These are phyloP conservation scores for Ectemnius cavifrons DNA, from an alignment of 2,888 invertebrate species.

Conservation along the genomic window DNA sequence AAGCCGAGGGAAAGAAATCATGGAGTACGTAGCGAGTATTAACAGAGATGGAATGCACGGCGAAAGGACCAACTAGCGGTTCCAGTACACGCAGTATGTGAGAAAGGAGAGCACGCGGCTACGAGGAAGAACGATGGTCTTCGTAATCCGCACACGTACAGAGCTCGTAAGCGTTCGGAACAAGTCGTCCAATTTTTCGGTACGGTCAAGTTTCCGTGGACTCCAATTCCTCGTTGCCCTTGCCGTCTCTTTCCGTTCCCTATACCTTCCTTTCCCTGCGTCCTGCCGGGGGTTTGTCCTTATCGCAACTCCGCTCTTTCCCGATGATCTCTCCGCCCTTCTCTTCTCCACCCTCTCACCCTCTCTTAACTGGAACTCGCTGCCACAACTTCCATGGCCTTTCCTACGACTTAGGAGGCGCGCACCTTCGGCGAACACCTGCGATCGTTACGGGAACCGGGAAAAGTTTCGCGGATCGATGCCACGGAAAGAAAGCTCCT, in stretches of 20 bases:
- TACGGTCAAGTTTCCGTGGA: constrained; percentile 68
- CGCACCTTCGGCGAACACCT: constrained; percentile 58
- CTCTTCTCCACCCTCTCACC: constrained; percentile 25
- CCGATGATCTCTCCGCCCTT: background rate
- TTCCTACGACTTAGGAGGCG: constrained; percentile 37
- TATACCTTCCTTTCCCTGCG: constrained; percentile 25
- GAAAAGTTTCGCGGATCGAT: constrained; percentile 68
- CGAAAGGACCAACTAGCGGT: too few species aligned
- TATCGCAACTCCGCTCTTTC: too few species aligned
- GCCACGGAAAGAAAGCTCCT: constrained; percentile 51
- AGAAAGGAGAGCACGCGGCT: too few species aligned
- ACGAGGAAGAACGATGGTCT: constrained; percentile 9
- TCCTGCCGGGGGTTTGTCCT: too few species aligned
- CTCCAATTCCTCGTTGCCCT: constrained; percentile 59
- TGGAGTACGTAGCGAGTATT: too few species aligned
- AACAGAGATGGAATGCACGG: too few species aligned
- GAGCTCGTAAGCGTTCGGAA: constrained; percentile 69
- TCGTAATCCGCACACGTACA: constrained; percentile 69
- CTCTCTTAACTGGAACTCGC: constrained; percentile 9
- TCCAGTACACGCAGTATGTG: too few species aligned
- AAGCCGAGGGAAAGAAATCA: too few species aligned
- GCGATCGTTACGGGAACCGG: constrained; percentile 66
- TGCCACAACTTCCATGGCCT: constrained; percentile 31
- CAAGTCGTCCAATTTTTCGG: constrained; percentile 73
- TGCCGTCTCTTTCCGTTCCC: constrained; percentile 10